Percentiles rank a stretch among this genome's conserved stretches.
These are phyloP conservation scores for Mus spretus DNA, from an alignment of 2,797 vertebrate genomes.

Conservation along the genomic window DNA sequence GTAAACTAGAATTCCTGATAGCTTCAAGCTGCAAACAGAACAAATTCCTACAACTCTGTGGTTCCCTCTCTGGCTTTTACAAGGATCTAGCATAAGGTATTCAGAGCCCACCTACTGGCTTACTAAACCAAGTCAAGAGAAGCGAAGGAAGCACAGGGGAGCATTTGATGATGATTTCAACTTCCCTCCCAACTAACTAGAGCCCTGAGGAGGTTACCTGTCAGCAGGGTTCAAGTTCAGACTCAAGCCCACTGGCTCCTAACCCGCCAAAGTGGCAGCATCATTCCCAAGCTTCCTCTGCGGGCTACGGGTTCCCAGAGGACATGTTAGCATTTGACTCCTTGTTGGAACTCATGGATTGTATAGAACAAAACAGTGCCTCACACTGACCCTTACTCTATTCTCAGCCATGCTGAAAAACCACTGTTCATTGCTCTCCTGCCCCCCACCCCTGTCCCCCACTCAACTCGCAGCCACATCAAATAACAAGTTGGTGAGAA, in stretches of 20 bases:
- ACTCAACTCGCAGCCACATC: neutral
- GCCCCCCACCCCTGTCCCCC: neutral
- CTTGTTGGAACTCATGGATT: neutral
- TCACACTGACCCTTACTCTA: neutral
- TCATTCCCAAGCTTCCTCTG: neutral
- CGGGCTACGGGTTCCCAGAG: neutral
- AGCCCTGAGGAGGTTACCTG: neutral
- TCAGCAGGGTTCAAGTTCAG: neutral
- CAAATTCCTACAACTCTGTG: slow-evolving; percentile 52
- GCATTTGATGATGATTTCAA: neutral
- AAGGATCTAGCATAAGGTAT: slow-evolving; percentile 44
- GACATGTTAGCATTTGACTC: neutral
- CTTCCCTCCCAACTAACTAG: neutral
- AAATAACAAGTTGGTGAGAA: neutral
- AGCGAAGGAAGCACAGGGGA: neutral
- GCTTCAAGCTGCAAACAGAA: slow-evolving; percentile 78
- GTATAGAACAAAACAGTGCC: neutral
- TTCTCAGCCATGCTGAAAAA: neutral
- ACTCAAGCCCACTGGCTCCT: neutral
- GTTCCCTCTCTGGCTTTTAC: slow-evolving; percentile 40
- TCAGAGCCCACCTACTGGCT: neutral
- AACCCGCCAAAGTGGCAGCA: neutral
- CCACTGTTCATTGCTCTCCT: neutral
- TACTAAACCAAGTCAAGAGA: slow-evolving; percentile 30
- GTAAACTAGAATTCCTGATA: slow-evolving; percentile 83